Percentiles rank a stretch among this genome's conserved stretches.
Conservation (phyloP, 2,888 invertebrate species). For the Oxyteleia sp. region DNA sequence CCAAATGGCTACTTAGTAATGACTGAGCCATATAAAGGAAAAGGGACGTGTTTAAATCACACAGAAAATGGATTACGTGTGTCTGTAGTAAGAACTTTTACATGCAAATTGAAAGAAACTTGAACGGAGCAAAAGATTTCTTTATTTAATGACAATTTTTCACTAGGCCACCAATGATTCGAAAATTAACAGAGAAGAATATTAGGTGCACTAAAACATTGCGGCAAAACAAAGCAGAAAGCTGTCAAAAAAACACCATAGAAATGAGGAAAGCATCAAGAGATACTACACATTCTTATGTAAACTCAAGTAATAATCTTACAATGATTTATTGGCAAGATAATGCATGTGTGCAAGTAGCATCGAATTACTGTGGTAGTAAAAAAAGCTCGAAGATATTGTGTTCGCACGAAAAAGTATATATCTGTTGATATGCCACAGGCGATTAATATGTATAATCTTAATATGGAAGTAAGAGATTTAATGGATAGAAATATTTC, state of each 20-base stretch:
- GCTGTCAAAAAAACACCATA: not conserved
- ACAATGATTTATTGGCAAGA: not conserved
- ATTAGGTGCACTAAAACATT: not conserved
- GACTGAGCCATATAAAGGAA: not conserved
- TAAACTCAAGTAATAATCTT: not conserved
- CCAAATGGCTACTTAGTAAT: not conserved
- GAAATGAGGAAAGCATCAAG: not conserved
- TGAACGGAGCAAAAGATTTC: not conserved
- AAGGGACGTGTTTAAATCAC: not conserved
- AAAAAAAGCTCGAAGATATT: not conserved
- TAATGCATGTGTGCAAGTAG: constrained; percentile 1
- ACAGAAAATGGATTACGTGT: not conserved
- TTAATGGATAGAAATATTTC: constrained; percentile 4
- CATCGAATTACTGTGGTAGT: not conserved
- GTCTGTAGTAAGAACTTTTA: constrained; percentile 1
- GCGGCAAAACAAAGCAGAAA: not conserved
- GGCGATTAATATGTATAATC: not conserved
- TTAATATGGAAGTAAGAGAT: not conserved
- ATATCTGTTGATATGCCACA: not conserved
- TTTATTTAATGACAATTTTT: not conserved
- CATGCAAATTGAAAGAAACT: not conserved
- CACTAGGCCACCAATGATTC: not conserved
- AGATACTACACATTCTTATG: not conserved
- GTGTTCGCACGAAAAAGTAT: not conserved
- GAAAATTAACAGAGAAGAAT: not conserved